Evolutionary conservation across 2,113 vertebrate species (phyloP), one percentile per base, ranked within the genome.

Genomic region (Macaca mulatta): DNA sequence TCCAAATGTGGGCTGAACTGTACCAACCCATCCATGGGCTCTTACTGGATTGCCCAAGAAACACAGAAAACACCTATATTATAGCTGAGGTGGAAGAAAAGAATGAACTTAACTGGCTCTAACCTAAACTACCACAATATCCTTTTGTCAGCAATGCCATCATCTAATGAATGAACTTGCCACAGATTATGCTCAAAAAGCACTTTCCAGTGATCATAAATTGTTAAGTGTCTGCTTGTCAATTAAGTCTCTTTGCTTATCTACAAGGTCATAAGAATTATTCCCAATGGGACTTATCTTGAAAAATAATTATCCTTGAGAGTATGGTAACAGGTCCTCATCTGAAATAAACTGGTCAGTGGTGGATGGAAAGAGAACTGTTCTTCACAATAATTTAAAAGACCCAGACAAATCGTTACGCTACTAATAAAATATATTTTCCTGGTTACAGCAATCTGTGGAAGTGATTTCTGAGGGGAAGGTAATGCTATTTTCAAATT

Each of bases 401-500:
- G 93, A 81, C 72, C 40, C 35, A 74, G 72, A 38, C 57, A 93
- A 93, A 85, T 64, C 17, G 55, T 83, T 74, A 61, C 0, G 1
- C 43, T 13, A 64, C 23, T 52, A 67, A 82, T 59, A 18, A 22
- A 93, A 43, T 32, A 90, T 35, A 72, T 55, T 79, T 97, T 72
- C 92, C 90, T 93, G 45, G 8, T 11, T 11, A 57, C 30, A 89
- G 72, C 55, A 93, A 94, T 57, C 10, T 35, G 52, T 8, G 8
- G 22, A 86, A 90, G 57, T 77, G 55, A 90, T 59, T 95, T 96
- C 94, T 67, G 55, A 97, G 93, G 89, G 82, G 89, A 94, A 97
- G 86, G 87, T 3, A 23, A 90, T n/a, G 90, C 64, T 98, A 87
- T 95, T 98, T 90, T 88, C 90, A 95, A 97, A 95, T 57, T 23